Evolutionary conservation across 2,797 vertebrate genomes (phyloP), one percentile per base, ranked within the genome.

Genomic region (Gastrophryne carolinensis): DNA sequence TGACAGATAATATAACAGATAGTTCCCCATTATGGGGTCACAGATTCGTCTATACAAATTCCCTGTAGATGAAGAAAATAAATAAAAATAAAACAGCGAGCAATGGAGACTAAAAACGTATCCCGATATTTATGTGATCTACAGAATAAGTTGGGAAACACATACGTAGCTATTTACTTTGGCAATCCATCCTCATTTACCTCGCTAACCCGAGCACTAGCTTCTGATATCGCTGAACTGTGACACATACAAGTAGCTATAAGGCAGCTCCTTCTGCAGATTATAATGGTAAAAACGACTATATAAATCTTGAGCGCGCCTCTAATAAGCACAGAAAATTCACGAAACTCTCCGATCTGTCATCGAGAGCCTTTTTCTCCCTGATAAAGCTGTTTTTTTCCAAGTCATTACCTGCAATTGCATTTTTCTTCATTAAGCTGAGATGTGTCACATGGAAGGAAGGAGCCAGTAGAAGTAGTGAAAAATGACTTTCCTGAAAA

Each of bases 261-360:
- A 47, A 52, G 24, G 24, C 47, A 35, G 49, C 44, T 73, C 21
- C 41, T 29, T 61, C 44, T 23, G 1, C 21, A 56, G 73, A 67
- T 61, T 75, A 60, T 39, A 61, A 54, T 37, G 21, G 44, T 68
- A 60, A 65, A 75, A 67, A n/a, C 35, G 29, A 75, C 63, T 34
- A 41, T 62, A 75, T 68, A 75, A 75, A 75, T 75, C 56, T 69
- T 44, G 69, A 61, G 23, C 68, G 35, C 26, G 19, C 47, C 17
- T 49, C 64, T 68, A 68, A 75, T 75, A 75, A 75, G 54, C 53
- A 69, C 61, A 61, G 50, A 75, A 61, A 53, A 69, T 44, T 44
- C 39, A 44, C 39, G 34, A 68, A 69, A 47, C 17, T 13, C 50
- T 17, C 54, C 4, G 0, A 1, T 0, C 3, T 23, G 58, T 60